phyloP scores from a whole-genome alignment of 35 echinoderm and acorn worm species.

The Amphiura filiformis region DNA sequence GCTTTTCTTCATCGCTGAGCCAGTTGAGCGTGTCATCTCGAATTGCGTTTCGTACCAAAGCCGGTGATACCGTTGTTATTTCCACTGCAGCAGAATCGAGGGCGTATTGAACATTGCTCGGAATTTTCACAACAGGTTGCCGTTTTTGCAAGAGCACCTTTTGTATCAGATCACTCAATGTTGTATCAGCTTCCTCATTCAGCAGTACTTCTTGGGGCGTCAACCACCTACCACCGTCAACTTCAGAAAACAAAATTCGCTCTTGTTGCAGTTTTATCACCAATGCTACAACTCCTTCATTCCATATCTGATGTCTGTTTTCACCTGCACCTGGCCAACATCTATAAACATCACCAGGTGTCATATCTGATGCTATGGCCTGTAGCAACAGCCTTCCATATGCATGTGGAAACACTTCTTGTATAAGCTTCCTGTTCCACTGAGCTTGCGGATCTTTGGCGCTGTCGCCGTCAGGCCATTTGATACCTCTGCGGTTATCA shows the following conservation, averaged over 20 bases:
- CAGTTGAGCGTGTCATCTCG: neutral
- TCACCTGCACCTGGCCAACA: slow-evolving; percentile 48
- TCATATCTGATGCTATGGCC: neutral
- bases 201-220: slow-evolving; percentile 25
- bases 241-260: slow-evolving; percentile 51
- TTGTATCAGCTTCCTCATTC: slow-evolving; percentile 5
- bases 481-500: slow-evolving; percentile 68
- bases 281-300: slow-evolving; percentile 33
- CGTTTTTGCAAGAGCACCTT: slow-evolving; percentile 19
- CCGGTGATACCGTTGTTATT: slow-evolving; percentile 12
- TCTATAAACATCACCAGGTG: slow-evolving; percentile 47
- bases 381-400: slow-evolving; percentile 32
- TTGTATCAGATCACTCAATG: slow-evolving; percentile 2
- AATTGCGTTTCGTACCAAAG: slow-evolving; percentile 13
- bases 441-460: slow-evolving; percentile 35
- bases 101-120: neutral
- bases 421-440: slow-evolving; percentile 69
- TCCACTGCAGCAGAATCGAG: neutral
- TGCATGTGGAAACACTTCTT: slow-evolving; percentile 54
- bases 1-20: slow-evolving; percentile 35
- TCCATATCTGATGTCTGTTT: slow-evolving; percentile 38
- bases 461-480: slow-evolving; percentile 74
- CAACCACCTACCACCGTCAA: slow-evolving; percentile 41
- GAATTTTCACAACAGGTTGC: neutral
- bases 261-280: slow-evolving; percentile 39